Percentiles rank a stretch among this genome's conserved stretches.
Evolutionary conservation across 2,888 invertebrate genomes (phyloP).

Genomic region (Chrysopilus asiliformis): DNA sequence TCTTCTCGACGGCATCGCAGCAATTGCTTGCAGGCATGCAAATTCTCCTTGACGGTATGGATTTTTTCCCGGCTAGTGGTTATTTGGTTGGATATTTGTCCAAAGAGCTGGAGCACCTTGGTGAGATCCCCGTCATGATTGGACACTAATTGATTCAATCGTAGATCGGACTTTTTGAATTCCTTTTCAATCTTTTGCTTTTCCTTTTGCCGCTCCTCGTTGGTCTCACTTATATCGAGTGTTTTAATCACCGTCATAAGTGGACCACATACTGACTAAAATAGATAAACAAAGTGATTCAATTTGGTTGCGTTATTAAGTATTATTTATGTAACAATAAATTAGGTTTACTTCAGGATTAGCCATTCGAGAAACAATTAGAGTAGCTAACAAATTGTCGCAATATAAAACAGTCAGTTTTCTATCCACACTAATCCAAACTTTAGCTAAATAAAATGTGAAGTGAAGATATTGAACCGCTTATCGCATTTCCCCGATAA

Average conservation of each 20-base stretch:
- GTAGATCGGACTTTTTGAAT: constrained; percentile 80
- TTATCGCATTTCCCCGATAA: too few relatives aligned
- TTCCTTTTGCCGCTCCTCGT: constrained; percentile 84
- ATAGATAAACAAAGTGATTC: constrained; percentile 6
- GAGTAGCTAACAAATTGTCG: too few relatives aligned
- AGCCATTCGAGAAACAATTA: too few relatives aligned
- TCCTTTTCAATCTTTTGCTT: constrained; percentile 88
- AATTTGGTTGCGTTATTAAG: not conserved
- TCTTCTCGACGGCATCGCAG: constrained; percentile 86
- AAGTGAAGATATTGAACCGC: too few relatives aligned
- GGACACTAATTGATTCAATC: constrained; percentile 77
- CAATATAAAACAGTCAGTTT: too few relatives aligned
- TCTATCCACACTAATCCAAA: too few relatives aligned
- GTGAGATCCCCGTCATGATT: constrained; percentile 78
- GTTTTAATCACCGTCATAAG: constrained; percentile 93
- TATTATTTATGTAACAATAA: too few relatives aligned
- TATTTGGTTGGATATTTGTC: constrained; percentile 61
- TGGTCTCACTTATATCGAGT: constrained; percentile 84
- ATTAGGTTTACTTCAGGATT: too few relatives aligned
- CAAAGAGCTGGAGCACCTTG: constrained; percentile 52
- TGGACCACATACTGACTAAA: constrained; percentile 55
- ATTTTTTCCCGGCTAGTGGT: constrained; percentile 63
- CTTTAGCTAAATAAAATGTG: too few relatives aligned
- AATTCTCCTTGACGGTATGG: constrained; percentile 62
- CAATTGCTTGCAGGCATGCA: constrained; percentile 70